Evolutionary conservation across 2,888 invertebrate genomes (phyloP).

Genomic region (Cordylochernes scorpioides): DNA sequence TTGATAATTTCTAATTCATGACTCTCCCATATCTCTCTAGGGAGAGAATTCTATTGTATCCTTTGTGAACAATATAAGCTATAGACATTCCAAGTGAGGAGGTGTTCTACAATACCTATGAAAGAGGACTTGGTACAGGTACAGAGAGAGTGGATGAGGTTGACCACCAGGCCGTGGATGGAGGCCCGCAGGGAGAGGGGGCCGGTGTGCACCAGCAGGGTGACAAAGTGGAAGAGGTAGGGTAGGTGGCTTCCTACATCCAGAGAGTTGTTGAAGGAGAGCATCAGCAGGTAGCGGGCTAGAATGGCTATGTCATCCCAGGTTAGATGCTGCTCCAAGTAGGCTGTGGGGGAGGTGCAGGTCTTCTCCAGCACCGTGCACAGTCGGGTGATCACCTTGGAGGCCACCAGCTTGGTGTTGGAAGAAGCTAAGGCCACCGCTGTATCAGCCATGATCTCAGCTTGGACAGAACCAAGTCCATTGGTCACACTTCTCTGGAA

Average conservation of each 20-base stretch:
- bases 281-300: slow-evolving; percentile 79
- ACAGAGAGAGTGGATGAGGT: slow-evolving; percentile 89
- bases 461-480: slow-evolving; percentile 76
- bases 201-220: slow-evolving; percentile 81
- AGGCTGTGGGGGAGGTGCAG: slow-evolving; percentile 70
- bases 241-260: slow-evolving; percentile 81
- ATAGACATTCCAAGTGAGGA: not conserved
- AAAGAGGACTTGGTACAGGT: slow-evolving; percentile 78
- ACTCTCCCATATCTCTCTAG: too few species aligned
- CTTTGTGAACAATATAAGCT: too few species aligned
- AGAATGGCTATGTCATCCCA: slow-evolving; percentile 95
- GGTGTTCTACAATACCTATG: slow-evolving; percentile 27
- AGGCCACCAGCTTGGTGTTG: slow-evolving; percentile 80
- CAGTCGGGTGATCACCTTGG: slow-evolving; percentile 72
- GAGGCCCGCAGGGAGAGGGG: slow-evolving; percentile 84
- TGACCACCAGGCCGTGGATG: slow-evolving; percentile 87
- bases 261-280: slow-evolving; percentile 91
- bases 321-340: slow-evolving; percentile 68
- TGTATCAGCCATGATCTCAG: slow-evolving; percentile 94
- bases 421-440: slow-evolving; percentile 88
- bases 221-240: slow-evolving; percentile 84
- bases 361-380: slow-evolving; percentile 65
- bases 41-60: too few species aligned
- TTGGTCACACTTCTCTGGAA: slow-evolving; percentile 40
- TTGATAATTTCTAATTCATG: too few species aligned